Percentiles rank a stretch among this genome's conserved stretches.
Evolutionary conservation across 2,113 vertebrate species (phyloP).

Genomic region (Felis catus): DNA sequence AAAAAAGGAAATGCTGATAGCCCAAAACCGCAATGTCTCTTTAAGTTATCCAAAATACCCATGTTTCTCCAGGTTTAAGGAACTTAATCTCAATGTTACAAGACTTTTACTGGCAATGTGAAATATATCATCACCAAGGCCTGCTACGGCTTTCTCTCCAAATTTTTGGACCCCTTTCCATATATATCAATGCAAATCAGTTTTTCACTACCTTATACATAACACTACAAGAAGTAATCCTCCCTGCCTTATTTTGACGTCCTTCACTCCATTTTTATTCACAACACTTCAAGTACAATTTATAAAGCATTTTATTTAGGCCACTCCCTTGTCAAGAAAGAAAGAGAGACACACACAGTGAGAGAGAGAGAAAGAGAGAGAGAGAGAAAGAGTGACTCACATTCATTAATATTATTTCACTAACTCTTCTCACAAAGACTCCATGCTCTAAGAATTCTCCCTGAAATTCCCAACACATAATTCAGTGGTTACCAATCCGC

Average conservation of each 20-base stretch:
- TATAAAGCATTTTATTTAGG: neutral
- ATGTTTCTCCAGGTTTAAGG: neutral
- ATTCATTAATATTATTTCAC: neutral
- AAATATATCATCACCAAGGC: neutral
- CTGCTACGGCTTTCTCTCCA: neutral
- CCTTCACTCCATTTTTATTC: neutral
- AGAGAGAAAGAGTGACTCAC: neutral
- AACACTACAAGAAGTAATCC: neutral
- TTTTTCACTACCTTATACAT: neutral
- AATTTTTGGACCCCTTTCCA: neutral
- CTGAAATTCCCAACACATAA: neutral
- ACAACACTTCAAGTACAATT: neutral
- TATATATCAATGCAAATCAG: neutral
- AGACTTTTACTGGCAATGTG: neutral
- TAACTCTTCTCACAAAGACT: neutral
- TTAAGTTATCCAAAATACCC: neutral
- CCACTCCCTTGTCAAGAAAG: neutral
- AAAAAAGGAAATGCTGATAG: neutral
- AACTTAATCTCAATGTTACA: neutral
- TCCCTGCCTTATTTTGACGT: neutral
- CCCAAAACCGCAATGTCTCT: neutral
- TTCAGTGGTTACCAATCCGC: neutral
- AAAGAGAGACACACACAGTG: too few species aligned
- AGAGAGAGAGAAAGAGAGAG: neutral
- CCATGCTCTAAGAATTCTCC: neutral